phyloP scores from a whole-genome alignment of 2,888 invertebrate species.

The Brachynemurus nebulosus region DNA sequence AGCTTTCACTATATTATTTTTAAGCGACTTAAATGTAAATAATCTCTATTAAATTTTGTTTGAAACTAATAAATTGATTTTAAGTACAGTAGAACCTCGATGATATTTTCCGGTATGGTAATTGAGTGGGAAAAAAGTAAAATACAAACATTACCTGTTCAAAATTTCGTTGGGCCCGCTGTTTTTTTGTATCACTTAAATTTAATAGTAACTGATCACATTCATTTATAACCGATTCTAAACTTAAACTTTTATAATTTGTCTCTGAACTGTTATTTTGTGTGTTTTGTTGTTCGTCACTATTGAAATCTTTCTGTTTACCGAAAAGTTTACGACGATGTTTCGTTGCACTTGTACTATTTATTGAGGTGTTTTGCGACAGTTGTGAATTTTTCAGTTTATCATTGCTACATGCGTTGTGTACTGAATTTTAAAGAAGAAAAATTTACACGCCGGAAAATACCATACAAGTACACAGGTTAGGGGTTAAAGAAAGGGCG shows the following conservation, averaged over 20 bases:
- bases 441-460: too few relatives aligned
- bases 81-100: too few relatives aligned
- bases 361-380: too few relatives aligned
- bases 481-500: too few relatives aligned
- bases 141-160: conserved; percentile 7
- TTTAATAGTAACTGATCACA: conserved; percentile 10
- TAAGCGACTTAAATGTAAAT: too few relatives aligned
- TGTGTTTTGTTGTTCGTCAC: neutral
- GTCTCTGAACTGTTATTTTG: neutral
- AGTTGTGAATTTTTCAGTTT: too few relatives aligned
- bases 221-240: conserved; percentile 9
- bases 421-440: too few relatives aligned
- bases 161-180: conserved; percentile 7
- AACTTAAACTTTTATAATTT: conserved; percentile 7
- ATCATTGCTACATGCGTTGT: too few relatives aligned
- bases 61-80: too few relatives aligned
- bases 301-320: neutral
- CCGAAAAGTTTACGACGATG: conserved; percentile 5
- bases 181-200: conserved; percentile 8
- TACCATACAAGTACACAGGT: too few relatives aligned
- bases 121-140: neutral
- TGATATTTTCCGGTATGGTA: neutral
- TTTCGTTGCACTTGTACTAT: too few relatives aligned
- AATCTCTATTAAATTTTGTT: too few relatives aligned
- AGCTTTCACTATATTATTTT: neutral